Percentiles rank a stretch among this genome's conserved stretches.
These are phyloP conservation scores for Apodemia zela DNA, from an alignment of 2,888 invertebrate species.

Conservation along the genomic window DNA sequence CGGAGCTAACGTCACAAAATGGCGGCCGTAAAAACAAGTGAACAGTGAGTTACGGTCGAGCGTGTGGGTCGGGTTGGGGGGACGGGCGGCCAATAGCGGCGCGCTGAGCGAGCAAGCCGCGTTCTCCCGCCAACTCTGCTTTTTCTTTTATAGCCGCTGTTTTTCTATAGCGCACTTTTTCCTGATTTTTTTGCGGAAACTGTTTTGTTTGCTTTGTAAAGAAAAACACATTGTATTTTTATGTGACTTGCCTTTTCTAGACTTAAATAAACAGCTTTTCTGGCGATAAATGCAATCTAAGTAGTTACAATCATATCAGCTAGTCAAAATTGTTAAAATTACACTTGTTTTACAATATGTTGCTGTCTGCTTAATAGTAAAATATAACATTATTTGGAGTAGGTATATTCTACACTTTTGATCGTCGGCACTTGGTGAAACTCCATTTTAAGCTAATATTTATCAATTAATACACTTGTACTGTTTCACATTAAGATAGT, in stretches of 20 bases:
- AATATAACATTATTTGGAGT: too few species aligned
- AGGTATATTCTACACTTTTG: too few species aligned
- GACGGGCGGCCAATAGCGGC: slow-evolving; percentile 61
- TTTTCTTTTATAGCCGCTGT: slow-evolving; percentile 78
- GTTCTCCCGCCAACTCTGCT: slow-evolving; percentile 74
- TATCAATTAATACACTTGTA: too few species aligned
- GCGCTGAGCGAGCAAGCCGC: slow-evolving; percentile 66
- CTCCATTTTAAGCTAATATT: too few species aligned
- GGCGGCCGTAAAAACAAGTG: slow-evolving; percentile 80
- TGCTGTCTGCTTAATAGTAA: too few species aligned
- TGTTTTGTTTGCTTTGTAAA: slow-evolving; percentile 76
- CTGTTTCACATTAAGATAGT: too few species aligned
- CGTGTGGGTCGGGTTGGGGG: slow-evolving; percentile 38
- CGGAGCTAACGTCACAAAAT: slow-evolving; percentile 77
- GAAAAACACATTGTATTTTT: slow-evolving; percentile 65
- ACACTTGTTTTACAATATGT: background rate
- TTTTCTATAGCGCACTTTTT: slow-evolving; percentile 76
- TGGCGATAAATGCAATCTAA: background rate
- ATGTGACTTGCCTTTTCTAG: slow-evolving; percentile 53
- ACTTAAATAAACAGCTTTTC: slow-evolving; percentile 40
- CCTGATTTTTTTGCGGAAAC: slow-evolving; percentile 67
- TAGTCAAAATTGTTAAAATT: background rate
- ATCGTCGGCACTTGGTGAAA: too few species aligned
- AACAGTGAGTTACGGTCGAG: slow-evolving; percentile 74
- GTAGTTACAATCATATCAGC: background rate